Evolutionary conservation across 2,113 vertebrate genomes (phyloP).

Genomic region (Periophthalmus modestus): DNA sequence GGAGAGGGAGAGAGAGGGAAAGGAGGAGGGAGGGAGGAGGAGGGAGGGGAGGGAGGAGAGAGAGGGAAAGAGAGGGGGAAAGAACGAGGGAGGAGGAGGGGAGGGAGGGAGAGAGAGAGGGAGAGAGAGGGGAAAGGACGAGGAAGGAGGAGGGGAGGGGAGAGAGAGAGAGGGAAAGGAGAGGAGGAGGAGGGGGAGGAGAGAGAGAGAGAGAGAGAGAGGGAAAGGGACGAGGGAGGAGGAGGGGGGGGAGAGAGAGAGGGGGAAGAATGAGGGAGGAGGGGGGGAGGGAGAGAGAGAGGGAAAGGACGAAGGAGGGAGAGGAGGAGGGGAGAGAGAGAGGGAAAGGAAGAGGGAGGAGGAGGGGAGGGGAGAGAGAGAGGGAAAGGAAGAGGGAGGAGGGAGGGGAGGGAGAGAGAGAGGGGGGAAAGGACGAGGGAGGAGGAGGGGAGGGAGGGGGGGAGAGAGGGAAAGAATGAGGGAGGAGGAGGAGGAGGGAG

Average conservation of each 20-base stretch:
- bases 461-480: no score
- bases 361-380: neutral
- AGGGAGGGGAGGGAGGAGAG: neutral
- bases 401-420: constrained; percentile 81
- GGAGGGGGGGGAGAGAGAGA: constrained; percentile 71
- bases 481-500: no score
- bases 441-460: constrained; percentile 15
- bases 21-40: constrained; percentile 18
- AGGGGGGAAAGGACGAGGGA: constrained; percentile 25
- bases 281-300: constrained; percentile 25
- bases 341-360: constrained; percentile 16
- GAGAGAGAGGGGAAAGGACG: neutral
- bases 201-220: neutral
- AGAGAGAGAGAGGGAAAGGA: constrained; percentile 14
- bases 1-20: constrained; percentile 3
- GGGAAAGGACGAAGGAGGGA: constrained; percentile 18
- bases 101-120: constrained; percentile 12
- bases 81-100: constrained; percentile 43
- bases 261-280: constrained; percentile 62
- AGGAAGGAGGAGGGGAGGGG: constrained; percentile 27
- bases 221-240: neutral
- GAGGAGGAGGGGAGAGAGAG: neutral
- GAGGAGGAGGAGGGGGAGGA: constrained; percentile 20
- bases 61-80: neutral
- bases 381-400: no score